Base-by-base conservation (phyloP, 1,140 invertebrate genomes). In the Magallana angulata region DNA sequence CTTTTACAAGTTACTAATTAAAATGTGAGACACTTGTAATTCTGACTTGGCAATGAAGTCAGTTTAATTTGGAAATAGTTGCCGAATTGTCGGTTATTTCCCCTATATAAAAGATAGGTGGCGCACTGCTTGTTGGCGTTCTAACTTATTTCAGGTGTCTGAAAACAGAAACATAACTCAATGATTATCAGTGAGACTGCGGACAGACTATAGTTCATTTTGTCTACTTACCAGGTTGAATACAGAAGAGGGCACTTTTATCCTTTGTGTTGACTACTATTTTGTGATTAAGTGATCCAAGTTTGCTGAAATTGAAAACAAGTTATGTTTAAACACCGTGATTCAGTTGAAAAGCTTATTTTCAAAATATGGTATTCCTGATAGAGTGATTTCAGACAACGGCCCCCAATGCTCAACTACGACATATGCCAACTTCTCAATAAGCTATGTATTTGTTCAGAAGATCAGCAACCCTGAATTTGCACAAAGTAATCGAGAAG, bases 401-500 rank as follows among this genome's bases (percentile, higher is more conserved):
- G 62, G n/a, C 1, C 14, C 62, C 62, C 14, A 14, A 64, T 64
- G 14, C 5, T 64, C 62, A 16, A 64, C 6, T 64, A 16, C 6
- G 18, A n/a, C 1, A 14, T 64, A 8, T 93, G 95, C 89, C 36
- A 36, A 36, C 36, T 36, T 36, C 36, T 36, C 36, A 36, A 36
- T 1, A 36, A 36, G 36, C 36, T 36, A 36, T 36, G 36, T 1
- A 36, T 3, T 36, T 36, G 36, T 36, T 36, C 36, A 36, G 3
- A 83, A 89, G 7, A 94, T 92, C 76, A 36, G 30, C 56, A 81
- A 30, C 56, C 76, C 24, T 9, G 14, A 62, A 7, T 84, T 84
- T 84, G 56, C 92, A 12, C 91, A 93, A 87, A 86, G 88, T 30
- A 94, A 94, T 88, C 92, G 91, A 11, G 56, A 90, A 24, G 87